phyloP scores from a whole-genome alignment of 2,888 invertebrate species.

The Ametastegia equiseti region DNA sequence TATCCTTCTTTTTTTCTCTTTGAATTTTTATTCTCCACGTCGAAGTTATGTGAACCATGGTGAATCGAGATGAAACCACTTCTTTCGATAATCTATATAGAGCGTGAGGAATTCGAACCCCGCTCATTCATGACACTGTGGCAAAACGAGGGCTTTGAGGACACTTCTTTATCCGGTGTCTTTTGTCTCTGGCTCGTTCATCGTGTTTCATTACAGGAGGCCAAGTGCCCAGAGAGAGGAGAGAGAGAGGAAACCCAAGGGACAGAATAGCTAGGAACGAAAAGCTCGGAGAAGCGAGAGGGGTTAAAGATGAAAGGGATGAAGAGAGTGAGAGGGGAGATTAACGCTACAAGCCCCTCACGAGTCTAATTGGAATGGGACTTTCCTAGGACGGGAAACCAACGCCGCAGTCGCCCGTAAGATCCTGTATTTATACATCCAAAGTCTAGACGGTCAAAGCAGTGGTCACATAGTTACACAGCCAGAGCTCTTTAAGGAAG shows the following conservation, averaged over 20 bases:
- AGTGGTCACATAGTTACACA: not conserved
- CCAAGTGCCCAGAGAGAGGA: constrained; percentile 17
- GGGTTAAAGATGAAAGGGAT: not conserved
- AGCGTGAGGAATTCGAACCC: not conserved
- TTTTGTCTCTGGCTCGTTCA: constrained; percentile 16
- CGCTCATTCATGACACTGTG: constrained; percentile 5
- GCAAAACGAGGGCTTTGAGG: not conserved
- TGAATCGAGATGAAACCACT: constrained; percentile 1
- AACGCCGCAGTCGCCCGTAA: not conserved
- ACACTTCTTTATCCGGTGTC: not conserved
- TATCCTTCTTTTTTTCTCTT: not conserved
- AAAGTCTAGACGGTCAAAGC: not conserved
- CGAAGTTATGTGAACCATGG: not conserved
- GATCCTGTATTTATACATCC: not conserved
- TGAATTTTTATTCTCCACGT: not conserved
- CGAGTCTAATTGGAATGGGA: constrained; percentile 3
- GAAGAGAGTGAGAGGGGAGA: not conserved
- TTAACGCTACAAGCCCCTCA: not conserved
- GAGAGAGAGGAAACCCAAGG: not conserved
- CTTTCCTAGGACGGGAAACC: not conserved
- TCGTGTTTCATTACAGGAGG: constrained; percentile 28
- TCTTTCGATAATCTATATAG: not conserved
- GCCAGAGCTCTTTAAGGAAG: too few species aligned
- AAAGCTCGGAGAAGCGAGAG: not conserved
- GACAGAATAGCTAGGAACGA: not conserved